phyloP scores from a whole-genome alignment of 2,797 vertebrate species.

The Fringilla coelebs region DNA sequence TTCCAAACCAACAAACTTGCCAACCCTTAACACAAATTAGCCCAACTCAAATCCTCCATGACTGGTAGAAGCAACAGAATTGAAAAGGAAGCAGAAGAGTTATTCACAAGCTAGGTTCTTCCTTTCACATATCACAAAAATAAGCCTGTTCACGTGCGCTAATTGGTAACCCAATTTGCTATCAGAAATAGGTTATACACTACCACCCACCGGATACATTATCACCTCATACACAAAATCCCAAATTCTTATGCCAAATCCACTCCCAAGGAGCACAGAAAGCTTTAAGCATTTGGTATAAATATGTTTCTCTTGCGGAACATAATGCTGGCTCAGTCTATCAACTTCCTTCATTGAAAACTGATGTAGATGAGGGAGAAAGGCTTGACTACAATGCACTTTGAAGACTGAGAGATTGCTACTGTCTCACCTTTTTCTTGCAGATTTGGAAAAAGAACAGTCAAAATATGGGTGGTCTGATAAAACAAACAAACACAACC shows the following conservation, averaged over 20 bases:
- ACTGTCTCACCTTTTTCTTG: not conserved
- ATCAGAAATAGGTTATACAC: not conserved
- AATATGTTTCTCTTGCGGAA: not conserved
- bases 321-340: not conserved
- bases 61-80: not conserved
- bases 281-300: not conserved
- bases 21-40: not conserved
- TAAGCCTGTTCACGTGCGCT: not conserved
- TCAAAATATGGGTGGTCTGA: not conserved
- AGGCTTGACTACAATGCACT: not conserved
- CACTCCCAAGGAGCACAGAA: not conserved
- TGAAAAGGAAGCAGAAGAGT: not conserved
- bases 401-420: not conserved
- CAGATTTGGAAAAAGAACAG: not conserved
- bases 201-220: not conserved
- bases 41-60: not conserved
- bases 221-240: not conserved
- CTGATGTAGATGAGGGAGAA: not conserved
- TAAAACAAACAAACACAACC: not conserved
- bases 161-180: not conserved
- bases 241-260: not conserved
- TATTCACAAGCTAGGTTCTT: not conserved
- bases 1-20: not conserved
- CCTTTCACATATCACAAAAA: not conserved
- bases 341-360: not conserved